A percentile compares a stretch with the other conserved stretches of the same genome.
Evolutionary conservation across 1,140 invertebrate genomes (phyloP).

Genomic region (Neodiprion fabricii): DNA sequence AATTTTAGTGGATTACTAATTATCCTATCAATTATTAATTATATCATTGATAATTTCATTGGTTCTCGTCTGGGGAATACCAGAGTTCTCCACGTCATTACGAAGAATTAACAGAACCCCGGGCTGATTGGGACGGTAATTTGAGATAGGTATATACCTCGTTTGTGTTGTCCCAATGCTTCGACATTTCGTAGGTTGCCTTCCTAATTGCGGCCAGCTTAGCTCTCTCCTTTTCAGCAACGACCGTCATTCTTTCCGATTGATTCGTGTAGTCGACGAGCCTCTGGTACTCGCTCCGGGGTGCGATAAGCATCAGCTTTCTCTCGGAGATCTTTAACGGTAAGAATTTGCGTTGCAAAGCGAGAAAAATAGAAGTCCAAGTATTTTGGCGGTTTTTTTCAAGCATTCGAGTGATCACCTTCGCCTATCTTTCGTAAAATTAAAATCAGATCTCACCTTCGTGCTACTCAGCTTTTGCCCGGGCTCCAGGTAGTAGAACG

Average conservation of each 20-base stretch:
- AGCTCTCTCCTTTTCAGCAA: constrained; percentile 34
- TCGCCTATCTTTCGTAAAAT: constrained; percentile 12
- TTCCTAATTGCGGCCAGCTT: constrained; percentile 34
- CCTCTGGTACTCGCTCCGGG: constrained; percentile 38
- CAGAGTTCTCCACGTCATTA: too few relatives aligned
- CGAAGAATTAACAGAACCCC: too few relatives aligned
- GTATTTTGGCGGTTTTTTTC: constrained; percentile 12
- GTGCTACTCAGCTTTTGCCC: constrained; percentile 35
- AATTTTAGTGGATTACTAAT: too few relatives aligned
- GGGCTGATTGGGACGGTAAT: too few relatives aligned
- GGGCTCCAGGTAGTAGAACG: constrained; percentile 32
- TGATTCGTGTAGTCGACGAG: constrained; percentile 41
- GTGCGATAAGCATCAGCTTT: constrained; percentile 36
- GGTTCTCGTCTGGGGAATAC: too few relatives aligned
- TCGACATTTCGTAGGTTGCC: constrained; percentile 43
- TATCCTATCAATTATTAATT: too few relatives aligned
- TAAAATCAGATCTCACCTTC: constrained; percentile 32
- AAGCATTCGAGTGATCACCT: constrained; percentile 9
- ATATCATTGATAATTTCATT: too few relatives aligned
- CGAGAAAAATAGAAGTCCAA: constrained; percentile 1
- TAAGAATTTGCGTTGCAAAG: not conserved
- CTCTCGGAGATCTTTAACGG: constrained; percentile 21
- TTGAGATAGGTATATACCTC: constrained; percentile 24
- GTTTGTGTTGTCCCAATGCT: constrained; percentile 44
- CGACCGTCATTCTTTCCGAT: constrained; percentile 32